Conservation (phyloP, 2,113 vertebrate genomes). For the Oceanites oceanicus region DNA sequence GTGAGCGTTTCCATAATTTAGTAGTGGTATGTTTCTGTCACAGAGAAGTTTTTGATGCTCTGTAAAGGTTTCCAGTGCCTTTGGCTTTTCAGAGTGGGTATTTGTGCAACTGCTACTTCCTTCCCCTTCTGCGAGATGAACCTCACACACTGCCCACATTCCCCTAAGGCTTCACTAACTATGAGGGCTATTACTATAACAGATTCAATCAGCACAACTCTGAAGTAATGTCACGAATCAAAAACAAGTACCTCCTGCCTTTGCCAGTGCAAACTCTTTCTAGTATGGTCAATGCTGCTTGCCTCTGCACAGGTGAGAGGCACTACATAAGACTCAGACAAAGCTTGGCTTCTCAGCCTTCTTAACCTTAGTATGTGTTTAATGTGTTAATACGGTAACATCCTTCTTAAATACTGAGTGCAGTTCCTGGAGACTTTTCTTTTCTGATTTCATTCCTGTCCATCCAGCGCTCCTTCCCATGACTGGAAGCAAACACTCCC, state of each 20-base stretch:
- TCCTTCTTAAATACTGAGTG: slow-evolving; percentile 20
- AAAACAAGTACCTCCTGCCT: not conserved
- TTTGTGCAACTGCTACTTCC: not conserved
- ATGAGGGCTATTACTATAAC: not conserved
- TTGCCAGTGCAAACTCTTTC: not conserved
- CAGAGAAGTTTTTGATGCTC: not conserved
- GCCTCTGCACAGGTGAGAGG: not conserved
- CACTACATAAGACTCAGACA: not conserved
- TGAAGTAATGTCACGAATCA: not conserved
- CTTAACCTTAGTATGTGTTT: not conserved
- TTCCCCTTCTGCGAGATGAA: not conserved
- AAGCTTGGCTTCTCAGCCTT: not conserved
- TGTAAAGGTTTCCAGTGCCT: not conserved
- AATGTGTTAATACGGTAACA: not conserved
- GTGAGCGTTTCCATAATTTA: not conserved
- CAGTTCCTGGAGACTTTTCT: not conserved
- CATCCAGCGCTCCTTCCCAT: not conserved
- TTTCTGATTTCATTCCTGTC: not conserved
- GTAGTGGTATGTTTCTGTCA: not conserved
- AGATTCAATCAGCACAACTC: not conserved
- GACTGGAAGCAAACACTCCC: not conserved
- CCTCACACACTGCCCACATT: not conserved
- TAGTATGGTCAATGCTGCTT: not conserved
- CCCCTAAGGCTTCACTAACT: not conserved
- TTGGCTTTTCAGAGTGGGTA: not conserved